These are phyloP conservation scores for Steromphala cineraria DNA, from an alignment of 2,888 invertebrate genomes.

Conservation along the genomic window DNA sequence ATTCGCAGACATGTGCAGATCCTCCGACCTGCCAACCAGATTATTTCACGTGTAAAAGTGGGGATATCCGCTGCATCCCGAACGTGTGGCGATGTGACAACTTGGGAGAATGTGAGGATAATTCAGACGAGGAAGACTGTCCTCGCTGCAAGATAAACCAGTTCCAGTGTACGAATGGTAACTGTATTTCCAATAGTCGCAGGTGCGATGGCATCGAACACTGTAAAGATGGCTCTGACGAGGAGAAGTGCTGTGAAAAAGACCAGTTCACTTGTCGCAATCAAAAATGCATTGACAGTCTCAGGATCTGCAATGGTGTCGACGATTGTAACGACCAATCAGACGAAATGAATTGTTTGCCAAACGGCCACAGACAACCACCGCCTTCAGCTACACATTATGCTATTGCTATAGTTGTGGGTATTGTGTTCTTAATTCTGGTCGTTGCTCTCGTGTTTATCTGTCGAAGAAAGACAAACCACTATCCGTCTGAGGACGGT, in stretches of 20 bases:
- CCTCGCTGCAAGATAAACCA: conserved; percentile 63
- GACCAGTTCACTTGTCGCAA: conserved; percentile 61
- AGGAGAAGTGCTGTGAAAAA: conserved; percentile 39
- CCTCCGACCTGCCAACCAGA: conserved; percentile 70
- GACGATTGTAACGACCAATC: conserved; percentile 57
- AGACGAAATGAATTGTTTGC: conserved; percentile 38
- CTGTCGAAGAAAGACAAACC: conserved; percentile 65
- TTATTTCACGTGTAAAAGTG: conserved; percentile 94
- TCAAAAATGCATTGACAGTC: conserved; percentile 46
- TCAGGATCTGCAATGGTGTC: conserved; percentile 55
- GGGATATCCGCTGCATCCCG: conserved; percentile 90
- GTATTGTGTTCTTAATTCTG: conserved; percentile 78
- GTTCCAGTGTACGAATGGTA: conserved; percentile 60
- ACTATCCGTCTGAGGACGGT: conserved; percentile 51
- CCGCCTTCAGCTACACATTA: conserved; percentile 62
- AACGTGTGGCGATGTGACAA: conserved; percentile 97
- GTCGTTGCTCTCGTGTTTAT: conserved; percentile 75
- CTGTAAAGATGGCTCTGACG: conserved; percentile 63
- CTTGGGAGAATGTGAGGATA: conserved; percentile 77
- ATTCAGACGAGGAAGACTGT: conserved; percentile 73
- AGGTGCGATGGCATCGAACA: conserved; percentile 64
- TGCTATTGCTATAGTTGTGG: conserved; percentile 76
- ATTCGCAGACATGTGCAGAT: conserved; percentile 80
- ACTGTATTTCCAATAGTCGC: conserved; percentile 52
- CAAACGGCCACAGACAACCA: conserved; percentile 15